Conservation (phyloP, 1,140 invertebrate genomes). For the Zelostemma sp. region DNA sequence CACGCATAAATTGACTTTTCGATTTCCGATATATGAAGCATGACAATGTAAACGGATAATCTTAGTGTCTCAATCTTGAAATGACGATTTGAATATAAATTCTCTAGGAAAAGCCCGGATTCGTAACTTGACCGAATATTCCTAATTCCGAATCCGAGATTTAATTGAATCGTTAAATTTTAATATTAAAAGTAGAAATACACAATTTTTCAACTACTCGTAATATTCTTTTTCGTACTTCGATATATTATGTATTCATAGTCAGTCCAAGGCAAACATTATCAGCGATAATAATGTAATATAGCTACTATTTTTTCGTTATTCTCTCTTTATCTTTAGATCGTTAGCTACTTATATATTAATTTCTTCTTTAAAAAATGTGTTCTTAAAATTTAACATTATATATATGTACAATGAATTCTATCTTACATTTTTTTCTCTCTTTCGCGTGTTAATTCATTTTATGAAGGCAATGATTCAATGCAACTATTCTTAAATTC, state of each 20-base stretch:
- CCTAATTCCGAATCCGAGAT: too few relatives aligned
- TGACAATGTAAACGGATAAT: too few relatives aligned
- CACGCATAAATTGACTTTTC: too few relatives aligned
- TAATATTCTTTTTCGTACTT: constrained; percentile 48
- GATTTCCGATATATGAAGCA: too few relatives aligned
- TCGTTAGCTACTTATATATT: constrained; percentile 68
- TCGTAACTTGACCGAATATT: too few relatives aligned
- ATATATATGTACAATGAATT: constrained; percentile 68
- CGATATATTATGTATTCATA: constrained; percentile 66
- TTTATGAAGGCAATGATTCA: constrained; percentile 69
- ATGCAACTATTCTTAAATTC: constrained; percentile 62
- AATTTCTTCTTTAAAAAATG: constrained; percentile 71
- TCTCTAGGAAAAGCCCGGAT: too few relatives aligned
- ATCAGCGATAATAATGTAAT: constrained; percentile 65
- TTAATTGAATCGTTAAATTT: constrained; percentile 36
- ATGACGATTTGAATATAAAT: too few relatives aligned
- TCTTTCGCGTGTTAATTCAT: constrained; percentile 59
- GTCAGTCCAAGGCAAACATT: constrained; percentile 71
- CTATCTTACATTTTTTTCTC: constrained; percentile 62
- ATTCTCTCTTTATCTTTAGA: constrained; percentile 56
- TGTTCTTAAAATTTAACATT: constrained; percentile 70
- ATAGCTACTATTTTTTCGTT: constrained; percentile 64
- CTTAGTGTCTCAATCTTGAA: too few relatives aligned
- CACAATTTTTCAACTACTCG: constrained; percentile 64
- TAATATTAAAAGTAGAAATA: constrained; percentile 71